Evolutionary conservation across 2,797 vertebrate species (phyloP).

Genomic region (Oreochromis mossambicus): DNA sequence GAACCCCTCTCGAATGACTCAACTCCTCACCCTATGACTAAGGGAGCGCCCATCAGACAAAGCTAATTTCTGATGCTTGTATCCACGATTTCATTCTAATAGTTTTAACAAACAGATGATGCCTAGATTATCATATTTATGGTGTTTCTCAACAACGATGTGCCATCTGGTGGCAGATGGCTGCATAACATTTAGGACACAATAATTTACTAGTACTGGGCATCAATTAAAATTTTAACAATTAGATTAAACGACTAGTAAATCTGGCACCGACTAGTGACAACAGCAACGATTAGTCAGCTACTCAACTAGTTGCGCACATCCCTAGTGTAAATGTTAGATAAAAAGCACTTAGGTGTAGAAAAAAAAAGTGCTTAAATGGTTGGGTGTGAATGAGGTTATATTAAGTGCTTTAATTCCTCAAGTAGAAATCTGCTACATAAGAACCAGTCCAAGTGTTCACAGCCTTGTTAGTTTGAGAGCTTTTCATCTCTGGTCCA

Average conservation of each 20-base stretch:
- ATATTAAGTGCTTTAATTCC: background rate
- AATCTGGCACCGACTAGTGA: background rate
- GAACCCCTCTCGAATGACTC: background rate
- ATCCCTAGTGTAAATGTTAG: background rate
- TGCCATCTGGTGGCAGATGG: background rate
- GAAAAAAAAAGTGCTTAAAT: background rate
- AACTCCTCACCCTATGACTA: background rate
- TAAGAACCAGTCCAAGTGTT: background rate
- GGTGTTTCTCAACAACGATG: background rate
- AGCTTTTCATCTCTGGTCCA: background rate
- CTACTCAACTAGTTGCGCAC: rapidly evolving
- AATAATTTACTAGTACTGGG: background rate
- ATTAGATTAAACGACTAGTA: background rate
- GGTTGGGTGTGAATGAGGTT: background rate
- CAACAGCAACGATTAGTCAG: background rate
- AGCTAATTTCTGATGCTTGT: background rate
- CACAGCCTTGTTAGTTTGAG: background rate
- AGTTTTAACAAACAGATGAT: background rate
- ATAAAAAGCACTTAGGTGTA: background rate
- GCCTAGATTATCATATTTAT: background rate
- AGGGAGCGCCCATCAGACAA: background rate
- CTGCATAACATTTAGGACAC: background rate
- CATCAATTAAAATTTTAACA: background rate
- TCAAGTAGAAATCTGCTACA: background rate
- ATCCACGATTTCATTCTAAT: background rate